phyloP scores from a whole-genome alignment of 92 coral and sea anemone genomes.

The Epizoanthus stellaris region DNA sequence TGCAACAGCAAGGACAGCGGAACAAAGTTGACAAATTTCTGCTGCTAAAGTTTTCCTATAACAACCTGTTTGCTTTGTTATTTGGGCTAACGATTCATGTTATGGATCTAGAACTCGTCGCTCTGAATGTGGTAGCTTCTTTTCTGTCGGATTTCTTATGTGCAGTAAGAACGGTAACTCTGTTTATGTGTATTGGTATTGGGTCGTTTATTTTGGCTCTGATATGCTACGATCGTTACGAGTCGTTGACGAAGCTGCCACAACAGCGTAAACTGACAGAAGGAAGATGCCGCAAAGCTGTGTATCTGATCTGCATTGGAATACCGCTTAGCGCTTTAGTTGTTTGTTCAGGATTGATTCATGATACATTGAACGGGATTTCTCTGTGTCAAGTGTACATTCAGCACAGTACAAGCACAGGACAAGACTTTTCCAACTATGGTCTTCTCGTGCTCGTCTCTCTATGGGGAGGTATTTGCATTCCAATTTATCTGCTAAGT shows the following conservation, averaged over 20 bases:
- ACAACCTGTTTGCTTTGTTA: not conserved
- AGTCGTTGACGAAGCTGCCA: not conserved
- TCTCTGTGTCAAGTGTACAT: conserved; percentile 24
- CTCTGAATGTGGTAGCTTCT: not conserved
- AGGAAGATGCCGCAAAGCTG: not conserved
- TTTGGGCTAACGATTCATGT: not conserved
- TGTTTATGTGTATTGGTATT: not conserved
- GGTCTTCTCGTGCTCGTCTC: conserved; percentile 26
- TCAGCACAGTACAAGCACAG: not conserved
- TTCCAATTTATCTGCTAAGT: not conserved
- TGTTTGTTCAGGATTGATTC: not conserved
- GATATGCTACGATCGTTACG: conserved; percentile 11
- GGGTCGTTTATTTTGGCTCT: not conserved
- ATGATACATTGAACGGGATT: not conserved
- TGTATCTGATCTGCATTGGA: not conserved
- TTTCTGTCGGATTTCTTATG: not conserved
- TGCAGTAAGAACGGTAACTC: not conserved
- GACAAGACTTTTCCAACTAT: conserved; percentile 1
- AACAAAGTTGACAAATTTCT: not conserved
- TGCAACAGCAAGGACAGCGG: too few relatives aligned
- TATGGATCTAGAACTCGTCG: not conserved
- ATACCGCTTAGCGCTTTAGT: conserved; percentile 2
- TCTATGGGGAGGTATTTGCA: not conserved
- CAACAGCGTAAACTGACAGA: conserved; percentile 3
- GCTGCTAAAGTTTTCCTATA: not conserved